Percentiles rank a stretch among this genome's conserved stretches.
phyloP scores from a whole-genome alignment of 2,113 vertebrate genomes.

The Equus quagga region DNA sequence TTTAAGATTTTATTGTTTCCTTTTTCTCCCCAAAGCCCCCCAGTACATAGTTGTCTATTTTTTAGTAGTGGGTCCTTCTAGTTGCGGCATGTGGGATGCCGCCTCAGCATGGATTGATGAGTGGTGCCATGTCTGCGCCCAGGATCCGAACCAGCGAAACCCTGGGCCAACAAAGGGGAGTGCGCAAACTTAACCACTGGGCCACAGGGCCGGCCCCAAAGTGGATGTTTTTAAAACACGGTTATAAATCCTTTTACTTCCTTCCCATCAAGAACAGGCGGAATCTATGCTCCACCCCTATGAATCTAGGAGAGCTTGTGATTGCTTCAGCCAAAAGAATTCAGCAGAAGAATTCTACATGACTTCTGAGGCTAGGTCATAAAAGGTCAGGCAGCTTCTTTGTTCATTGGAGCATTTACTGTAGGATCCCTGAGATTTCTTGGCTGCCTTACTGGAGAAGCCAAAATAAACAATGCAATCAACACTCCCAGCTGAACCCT shows the following conservation, averaged over 20 bases:
- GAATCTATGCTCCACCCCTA: neutral
- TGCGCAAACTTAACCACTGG: too few species aligned
- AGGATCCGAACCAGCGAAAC: too few species aligned
- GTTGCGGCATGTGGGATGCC: too few species aligned
- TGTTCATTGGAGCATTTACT: neutral
- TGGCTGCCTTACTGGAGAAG: neutral
- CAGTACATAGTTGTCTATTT: too few species aligned
- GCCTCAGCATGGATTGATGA: too few species aligned
- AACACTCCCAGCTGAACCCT: neutral
- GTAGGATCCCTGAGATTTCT: neutral
- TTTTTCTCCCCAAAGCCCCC: too few species aligned
- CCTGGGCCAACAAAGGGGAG: too few species aligned
- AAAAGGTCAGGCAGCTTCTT: neutral
- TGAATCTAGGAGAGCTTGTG: neutral
- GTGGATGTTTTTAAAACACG: too few species aligned
- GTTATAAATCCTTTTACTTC: conserved; percentile 17
- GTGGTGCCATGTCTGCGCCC: too few species aligned
- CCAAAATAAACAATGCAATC: neutral
- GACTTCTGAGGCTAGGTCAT: neutral
- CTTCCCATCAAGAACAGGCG: neutral
- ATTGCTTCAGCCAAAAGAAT: conserved; percentile 25
- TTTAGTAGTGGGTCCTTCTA: too few species aligned
- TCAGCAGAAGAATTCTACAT: neutral
- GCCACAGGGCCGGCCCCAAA: too few species aligned
- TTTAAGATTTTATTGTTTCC: neutral